Evolutionary conservation across 2,888 invertebrate genomes (phyloP), one percentile per base, ranked within the genome.

Genomic region (Neocrepidodera transversa): DNA sequence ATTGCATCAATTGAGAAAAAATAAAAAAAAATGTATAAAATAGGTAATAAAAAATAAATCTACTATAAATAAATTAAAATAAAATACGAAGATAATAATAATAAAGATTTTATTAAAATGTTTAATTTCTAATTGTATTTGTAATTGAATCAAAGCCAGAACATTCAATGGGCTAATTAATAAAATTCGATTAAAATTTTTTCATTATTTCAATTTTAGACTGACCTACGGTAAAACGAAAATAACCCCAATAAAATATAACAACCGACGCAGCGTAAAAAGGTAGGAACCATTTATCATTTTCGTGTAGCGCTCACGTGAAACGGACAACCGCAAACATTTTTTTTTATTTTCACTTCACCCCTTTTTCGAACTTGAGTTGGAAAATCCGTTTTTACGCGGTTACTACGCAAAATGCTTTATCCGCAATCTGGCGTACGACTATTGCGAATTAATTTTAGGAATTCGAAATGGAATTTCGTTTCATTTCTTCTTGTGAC

Each of bases 351-450:
- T 40, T 8, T 10, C 40, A 16, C 40, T 6, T 8, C 28, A n/a
- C n/a, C n/a, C n/a, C n/a, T n/a, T n/a, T 30, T 13, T 10, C 32
- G 3, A n/a, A 5, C 11, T 28, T 2, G 5, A 16, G 8, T 20
- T 3, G 20, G 42, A 42, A 42, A 42, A 42, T 42, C 42, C 20
- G 42, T 42, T 42, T 42, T 42, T 14, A n/a, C n/a, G 16, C 42
- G 42, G 42, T 42, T 13, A 42, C 42, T n/a, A 3, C 17, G 32
- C 3, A 32, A 32, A 32, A 32, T 6, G 32, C 32, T n/a, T 32
- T 40, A 17, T 40, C 18, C n/a, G 40, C 40, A 40, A 40, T 40
- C 40, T 40, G 42, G 23, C 42, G 20, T n/a, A 42, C 18, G 42
- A 13, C 42, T 20, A 1, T n/a, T n/a, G 42, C 42, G 42, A 42